Conservation (phyloP, 2,797 vertebrate genomes). For the Alca torda region DNA sequence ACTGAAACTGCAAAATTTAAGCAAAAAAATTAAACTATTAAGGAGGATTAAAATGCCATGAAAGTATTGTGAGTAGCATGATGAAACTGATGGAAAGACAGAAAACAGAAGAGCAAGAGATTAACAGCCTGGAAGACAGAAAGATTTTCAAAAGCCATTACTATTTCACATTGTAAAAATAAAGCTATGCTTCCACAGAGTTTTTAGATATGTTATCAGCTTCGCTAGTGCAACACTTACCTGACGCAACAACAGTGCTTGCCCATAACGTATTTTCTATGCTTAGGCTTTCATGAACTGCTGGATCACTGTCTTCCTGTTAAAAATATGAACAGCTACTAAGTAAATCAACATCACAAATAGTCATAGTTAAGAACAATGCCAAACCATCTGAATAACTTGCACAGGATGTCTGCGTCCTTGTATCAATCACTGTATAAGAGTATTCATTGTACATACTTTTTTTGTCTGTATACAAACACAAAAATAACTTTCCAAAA, state of each 20-base stretch:
- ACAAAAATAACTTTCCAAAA: neutral
- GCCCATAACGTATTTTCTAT: conserved; percentile 98
- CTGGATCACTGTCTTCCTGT: conserved; percentile 92
- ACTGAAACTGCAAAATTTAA: neutral
- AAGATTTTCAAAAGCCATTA: neutral
- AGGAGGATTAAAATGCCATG: neutral
- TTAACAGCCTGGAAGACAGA: neutral
- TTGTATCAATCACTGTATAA: neutral
- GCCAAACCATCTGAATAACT: neutral
- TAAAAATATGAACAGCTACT: neutral
- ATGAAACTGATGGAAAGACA: neutral
- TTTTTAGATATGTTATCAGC: neutral
- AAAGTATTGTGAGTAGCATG: neutral
- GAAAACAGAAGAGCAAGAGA: neutral
- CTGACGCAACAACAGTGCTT: conserved; percentile 95
- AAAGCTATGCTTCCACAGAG: neutral
- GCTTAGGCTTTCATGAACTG: conserved; percentile 91
- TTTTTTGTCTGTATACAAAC: neutral
- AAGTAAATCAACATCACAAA: neutral
- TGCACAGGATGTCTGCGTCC: neutral
- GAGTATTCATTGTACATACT: neutral
- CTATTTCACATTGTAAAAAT: neutral
- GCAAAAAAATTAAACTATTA: neutral
- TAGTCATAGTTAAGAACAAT: neutral
- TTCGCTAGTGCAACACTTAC: conserved; percentile 70